Evolutionary conservation across 2,797 vertebrate genomes (phyloP).

Genomic region (Emydoidea blandingii): DNA sequence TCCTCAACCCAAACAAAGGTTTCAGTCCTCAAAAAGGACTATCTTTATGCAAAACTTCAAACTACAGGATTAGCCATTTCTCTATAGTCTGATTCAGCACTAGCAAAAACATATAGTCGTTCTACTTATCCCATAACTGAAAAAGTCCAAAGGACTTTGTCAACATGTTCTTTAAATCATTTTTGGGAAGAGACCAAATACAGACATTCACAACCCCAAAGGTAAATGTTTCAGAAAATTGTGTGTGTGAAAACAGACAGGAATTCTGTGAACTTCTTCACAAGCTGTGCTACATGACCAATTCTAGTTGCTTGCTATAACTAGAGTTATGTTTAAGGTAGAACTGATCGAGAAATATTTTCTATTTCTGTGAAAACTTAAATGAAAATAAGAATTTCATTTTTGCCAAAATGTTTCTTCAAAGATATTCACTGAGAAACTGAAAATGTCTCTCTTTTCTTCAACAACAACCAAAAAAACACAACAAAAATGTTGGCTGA

Average conservation of each 20-base stretch:
- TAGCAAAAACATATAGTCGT: neutral
- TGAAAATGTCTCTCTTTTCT: neutral
- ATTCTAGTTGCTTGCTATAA: neutral
- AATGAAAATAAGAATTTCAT: neutral
- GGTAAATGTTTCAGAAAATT: neutral
- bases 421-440: neutral
- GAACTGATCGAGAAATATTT: neutral
- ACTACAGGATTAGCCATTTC: neutral
- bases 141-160: neutral
- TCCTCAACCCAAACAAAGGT: neutral
- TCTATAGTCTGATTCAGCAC: neutral
- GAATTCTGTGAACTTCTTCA: neutral
- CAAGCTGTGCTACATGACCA: neutral
- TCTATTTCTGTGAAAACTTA: neutral
- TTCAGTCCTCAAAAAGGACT: neutral
- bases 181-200: neutral
- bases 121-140: neutral
- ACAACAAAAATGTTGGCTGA: neutral
- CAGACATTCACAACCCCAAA: neutral
- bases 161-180: neutral
- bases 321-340: neutral
- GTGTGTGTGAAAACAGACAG: neutral
- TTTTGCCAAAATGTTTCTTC: neutral
- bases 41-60: neutral
- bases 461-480: neutral